A percentile compares a stretch with the other conserved stretches of the same genome.
These are phyloP conservation scores for Bombus confusus DNA, from an alignment of 1,140 invertebrate genomes.

Conservation along the genomic window DNA sequence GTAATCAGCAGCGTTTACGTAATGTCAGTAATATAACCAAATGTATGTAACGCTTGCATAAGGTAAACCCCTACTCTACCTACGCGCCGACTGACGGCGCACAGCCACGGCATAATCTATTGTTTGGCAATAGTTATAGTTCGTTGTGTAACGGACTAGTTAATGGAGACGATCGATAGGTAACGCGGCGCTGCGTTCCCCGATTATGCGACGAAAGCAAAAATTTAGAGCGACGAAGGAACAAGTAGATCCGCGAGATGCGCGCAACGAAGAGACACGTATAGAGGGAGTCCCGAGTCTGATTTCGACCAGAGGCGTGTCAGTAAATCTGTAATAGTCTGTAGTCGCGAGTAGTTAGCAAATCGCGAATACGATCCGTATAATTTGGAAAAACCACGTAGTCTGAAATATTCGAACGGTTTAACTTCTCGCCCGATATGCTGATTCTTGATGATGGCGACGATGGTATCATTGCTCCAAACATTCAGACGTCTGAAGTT, in stretches of 20 bases:
- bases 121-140: constrained; percentile 77
- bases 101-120: constrained; percentile 74
- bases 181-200: constrained; percentile 41
- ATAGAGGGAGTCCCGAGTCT: not conserved
- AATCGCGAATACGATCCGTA: not conserved
- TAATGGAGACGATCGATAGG: constrained; percentile 73
- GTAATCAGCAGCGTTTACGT: constrained; percentile 76
- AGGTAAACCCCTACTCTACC: constrained; percentile 69
- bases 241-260: not conserved
- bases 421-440: not conserved
- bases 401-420: not conserved
- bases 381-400: not conserved
- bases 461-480: not conserved
- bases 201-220: constrained; percentile 37
- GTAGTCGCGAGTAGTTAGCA: not conserved
- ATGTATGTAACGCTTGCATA: constrained; percentile 82
- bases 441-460: too few species aligned
- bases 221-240: not conserved
- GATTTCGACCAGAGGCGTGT: not conserved
- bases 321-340: too few species aligned
- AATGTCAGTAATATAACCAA: constrained; percentile 80
- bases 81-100: constrained; percentile 55
- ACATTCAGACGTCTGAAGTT: not conserved
- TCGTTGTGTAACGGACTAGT: constrained; percentile 74
- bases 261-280: not conserved